These are phyloP conservation scores for Hydropsyche betteni DNA, from an alignment of 2,888 invertebrate genomes.

Conservation along the genomic window DNA sequence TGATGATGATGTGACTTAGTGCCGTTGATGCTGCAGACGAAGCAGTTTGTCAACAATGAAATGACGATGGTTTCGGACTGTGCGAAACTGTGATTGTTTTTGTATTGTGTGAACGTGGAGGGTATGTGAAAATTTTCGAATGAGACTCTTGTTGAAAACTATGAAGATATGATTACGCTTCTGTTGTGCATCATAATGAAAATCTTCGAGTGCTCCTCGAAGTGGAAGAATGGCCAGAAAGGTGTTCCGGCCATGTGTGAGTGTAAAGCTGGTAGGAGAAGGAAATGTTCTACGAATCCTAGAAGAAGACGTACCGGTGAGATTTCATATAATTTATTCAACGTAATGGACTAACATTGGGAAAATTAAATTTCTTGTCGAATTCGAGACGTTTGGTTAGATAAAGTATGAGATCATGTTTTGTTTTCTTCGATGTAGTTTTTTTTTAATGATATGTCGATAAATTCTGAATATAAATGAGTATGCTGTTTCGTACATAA, in stretches of 20 bases:
- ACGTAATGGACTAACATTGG: too few species aligned
- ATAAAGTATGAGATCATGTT: too few species aligned
- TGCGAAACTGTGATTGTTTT: background rate
- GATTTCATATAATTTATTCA: constrained; percentile 44
- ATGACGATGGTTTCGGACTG: too few species aligned
- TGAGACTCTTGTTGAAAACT: constrained; percentile 52
- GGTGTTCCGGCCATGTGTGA: constrained; percentile 48
- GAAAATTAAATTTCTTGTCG: too few species aligned
- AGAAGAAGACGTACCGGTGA: constrained; percentile 52
- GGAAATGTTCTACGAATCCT: constrained; percentile 51
- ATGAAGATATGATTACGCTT: constrained; percentile 65
- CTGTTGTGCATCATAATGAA: constrained; percentile 71
- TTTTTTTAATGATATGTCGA: too few species aligned
- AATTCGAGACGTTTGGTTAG: too few species aligned
- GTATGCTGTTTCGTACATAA: too few species aligned
- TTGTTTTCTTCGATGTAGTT: too few species aligned
- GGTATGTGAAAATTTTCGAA: constrained; percentile 48
- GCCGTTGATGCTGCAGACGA: too few species aligned
- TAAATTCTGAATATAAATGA: too few species aligned
- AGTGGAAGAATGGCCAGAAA: constrained; percentile 50
- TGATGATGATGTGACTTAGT: too few species aligned
- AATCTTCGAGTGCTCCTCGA: constrained; percentile 67
- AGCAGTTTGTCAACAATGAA: too few species aligned
- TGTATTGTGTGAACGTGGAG: background rate
- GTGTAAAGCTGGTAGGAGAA: constrained; percentile 50